Evolutionary conservation across 2,797 vertebrate genomes (phyloP), one percentile per base, ranked within the genome.

Genomic region (Tokudaia muenninki): DNA sequence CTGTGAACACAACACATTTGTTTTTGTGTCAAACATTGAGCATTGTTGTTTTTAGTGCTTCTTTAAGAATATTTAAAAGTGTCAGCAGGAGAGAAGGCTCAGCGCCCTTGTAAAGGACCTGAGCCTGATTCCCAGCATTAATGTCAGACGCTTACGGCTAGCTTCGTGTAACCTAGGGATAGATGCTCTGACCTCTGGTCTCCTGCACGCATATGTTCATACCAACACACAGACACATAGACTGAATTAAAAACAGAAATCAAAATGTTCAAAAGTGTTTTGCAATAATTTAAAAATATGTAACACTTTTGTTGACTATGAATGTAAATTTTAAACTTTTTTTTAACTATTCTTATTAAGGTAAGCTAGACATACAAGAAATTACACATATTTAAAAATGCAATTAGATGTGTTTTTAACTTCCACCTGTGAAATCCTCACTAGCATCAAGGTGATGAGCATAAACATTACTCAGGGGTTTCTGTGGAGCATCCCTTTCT

Each of bases 251-350:
- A 61, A 61, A 29, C n/a, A 82, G n/a, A 41, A 61, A 82, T 41
- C 59, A 82, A 82, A 41, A 61, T 41, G 61, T 61, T 82, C 44
- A 61, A 79, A 88, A 57, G 37, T 44, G 52, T 72, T 8, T 88
- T 59, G 17, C 6, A 86, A 22, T 95, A 26, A 84, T 91, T 97
- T 93, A 75, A 37, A 84, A 93, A 91, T 77, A 59, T 12, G 22
- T 91, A 72, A 79, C 0, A 9, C 52, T 50, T 96, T 94, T 87
- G 52, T 13, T 31, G 80, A 26, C 80, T 61, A 9, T 44, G 10
- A 79, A 41, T 91, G 6, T 79, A 37, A 87, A 16, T 67, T 78
- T 90, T 86, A 52, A 86, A 59, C 37, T 86, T 95, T 92, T 92
- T 75, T 57, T 59, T 52, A 86, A 86, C 19, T 41, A 47, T 52